A percentile compares a stretch with the other conserved stretches of the same genome.
phyloP scores from a whole-genome alignment of 2,113 vertebrate genomes.

The Heliornis fulica region DNA sequence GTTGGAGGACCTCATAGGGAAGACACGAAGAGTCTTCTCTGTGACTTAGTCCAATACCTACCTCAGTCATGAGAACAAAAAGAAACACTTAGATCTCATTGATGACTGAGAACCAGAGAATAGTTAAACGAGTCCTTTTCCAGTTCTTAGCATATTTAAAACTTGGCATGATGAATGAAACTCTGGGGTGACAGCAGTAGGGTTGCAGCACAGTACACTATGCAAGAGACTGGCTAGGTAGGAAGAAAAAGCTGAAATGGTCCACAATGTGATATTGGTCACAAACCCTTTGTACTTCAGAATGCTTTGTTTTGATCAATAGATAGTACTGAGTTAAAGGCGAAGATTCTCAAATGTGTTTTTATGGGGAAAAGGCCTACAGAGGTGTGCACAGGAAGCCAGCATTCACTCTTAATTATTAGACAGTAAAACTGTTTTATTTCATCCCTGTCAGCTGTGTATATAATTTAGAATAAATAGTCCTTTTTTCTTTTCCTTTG shows the following conservation, averaged over 20 bases:
- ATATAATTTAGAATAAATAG: background rate
- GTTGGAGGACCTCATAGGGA: background rate
- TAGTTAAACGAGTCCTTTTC: background rate
- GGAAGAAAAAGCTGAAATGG: background rate
- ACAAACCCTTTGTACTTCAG: too few species aligned
- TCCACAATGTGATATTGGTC: background rate
- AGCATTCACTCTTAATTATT: background rate
- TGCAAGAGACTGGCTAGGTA: accelerated
- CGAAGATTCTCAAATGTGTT: background rate
- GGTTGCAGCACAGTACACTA: background rate
- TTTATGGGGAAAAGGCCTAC: background rate
- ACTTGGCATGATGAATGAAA: background rate
- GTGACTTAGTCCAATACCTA: background rate
- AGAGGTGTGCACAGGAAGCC: background rate
- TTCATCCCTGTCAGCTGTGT: background rate
- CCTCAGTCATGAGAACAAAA: background rate
- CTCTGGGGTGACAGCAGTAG: background rate
- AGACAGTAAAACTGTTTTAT: background rate
- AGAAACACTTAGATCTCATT: background rate
- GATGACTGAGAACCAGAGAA: background rate
- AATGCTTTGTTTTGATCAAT: too few species aligned
- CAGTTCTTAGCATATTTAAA: background rate
- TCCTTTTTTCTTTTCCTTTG: background rate
- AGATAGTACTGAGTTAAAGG: background rate
- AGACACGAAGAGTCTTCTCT: background rate